Evolutionary conservation across 1,140 invertebrate genomes (phyloP), one percentile per base, ranked within the genome.

Genomic region (Drosophila sturtevanti): DNA sequence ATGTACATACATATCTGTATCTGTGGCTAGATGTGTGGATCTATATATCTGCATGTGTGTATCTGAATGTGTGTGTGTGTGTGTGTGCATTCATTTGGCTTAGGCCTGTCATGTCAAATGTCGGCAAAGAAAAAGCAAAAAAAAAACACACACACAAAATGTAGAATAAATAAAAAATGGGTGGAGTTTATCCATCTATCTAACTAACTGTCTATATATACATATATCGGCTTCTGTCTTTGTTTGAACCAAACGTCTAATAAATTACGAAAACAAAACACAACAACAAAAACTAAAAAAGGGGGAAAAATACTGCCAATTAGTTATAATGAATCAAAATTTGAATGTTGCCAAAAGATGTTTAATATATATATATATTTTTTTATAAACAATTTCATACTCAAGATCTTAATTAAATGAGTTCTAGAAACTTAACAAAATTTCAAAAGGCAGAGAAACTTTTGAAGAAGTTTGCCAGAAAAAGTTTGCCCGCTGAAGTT

Each of bases 51-150:
- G 16, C 10, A 21, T 48, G 0, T 48, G 16, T 11, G 10, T 48
- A 0, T 21, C 6, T 54, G 16, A 27, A 4, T 52, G 11, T 21
- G 16, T 54, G 16, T 54, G 9, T 52, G 11, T 55, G 24, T 31
- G 44, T 34, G 56, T 76, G 82, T 87, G 82, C 82, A 87, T 79
- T 86, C 82, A 79, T 76, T 77, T 70, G 74, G 84, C 54, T 73
- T 64, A 54, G 62, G 74, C 59, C 70, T 75, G 78, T 77, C 81
- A 81, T 87, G 82, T 87, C 82, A 87, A 81, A 75, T 86, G 82
- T 86, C 82, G 87, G 77, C 67, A 70, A 31, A 48, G 68, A 63
- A 69, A 74, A 80, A 84, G 80, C 71, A 69, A 62, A 64, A 68
- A 65, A 80, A 74, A 62, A 64, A 64, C 66, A n/a, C n/a, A n/a